Evolutionary conservation across 2,113 vertebrate genomes (phyloP), one percentile per base, ranked within the genome.

Genomic region (Ursus arctos): DNA sequence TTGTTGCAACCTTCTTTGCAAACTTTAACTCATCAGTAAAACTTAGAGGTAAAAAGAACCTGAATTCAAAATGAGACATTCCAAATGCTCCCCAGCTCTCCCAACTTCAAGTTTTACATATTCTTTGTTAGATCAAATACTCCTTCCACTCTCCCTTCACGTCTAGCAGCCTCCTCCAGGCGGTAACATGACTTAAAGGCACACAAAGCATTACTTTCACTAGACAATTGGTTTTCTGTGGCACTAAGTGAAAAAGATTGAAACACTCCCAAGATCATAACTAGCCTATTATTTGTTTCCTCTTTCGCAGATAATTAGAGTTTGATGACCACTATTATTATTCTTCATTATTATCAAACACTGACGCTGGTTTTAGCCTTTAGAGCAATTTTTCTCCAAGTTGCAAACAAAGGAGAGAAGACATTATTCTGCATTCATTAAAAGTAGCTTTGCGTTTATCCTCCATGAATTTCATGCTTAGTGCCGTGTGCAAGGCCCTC

Each of bases 211-310:
- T 81, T 83, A 67, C 22, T 69, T 96, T 77, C 24, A 16, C 51
- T 53, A 86, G 72, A 65, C 61, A 95, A 74, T 15, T 69, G 91
- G 55, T 67, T 96, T 96, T 96, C 88, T 65, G 36, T 82, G 93
- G 67, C 77, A 40, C 82, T 95, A 87, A 96, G 72, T 85, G 59
- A 86, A 92, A 95, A 96, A 79, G 69, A 65, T 33, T 22, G 63
- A 86, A 87, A 85, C 18, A 65, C 14, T 28, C 8, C 47, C 36
- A 63, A 76, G 22, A 88, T 40, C 24, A 49, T 86, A 94, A 72
- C 31, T 74, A 93, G 19, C 47, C 63, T 57, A 26, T 47, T 88
- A 91, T 88, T 69, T 92, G 53, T 80, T 91, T 93, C 31, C 31
- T 95, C 36, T 83, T 94, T 88, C 61, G 51, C 6, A 63, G 59